Percentiles rank a stretch among this genome's conserved stretches.
These are phyloP conservation scores for Blastobasis adustella DNA, from an alignment of 2,888 invertebrate genomes.

Conservation along the genomic window DNA sequence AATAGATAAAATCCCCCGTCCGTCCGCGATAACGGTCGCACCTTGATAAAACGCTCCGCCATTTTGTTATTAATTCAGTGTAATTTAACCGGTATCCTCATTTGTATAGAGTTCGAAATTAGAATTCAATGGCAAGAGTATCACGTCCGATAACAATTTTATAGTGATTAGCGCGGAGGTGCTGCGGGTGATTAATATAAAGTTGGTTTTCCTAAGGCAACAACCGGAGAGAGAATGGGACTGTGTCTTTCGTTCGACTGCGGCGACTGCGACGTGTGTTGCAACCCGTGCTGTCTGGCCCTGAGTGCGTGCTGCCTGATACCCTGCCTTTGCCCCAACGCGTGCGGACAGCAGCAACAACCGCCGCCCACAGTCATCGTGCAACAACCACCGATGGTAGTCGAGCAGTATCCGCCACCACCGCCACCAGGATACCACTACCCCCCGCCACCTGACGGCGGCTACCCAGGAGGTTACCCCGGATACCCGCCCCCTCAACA, in stretches of 20 bases:
- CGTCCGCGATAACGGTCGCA: constrained; percentile 26
- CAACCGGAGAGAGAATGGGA: constrained; percentile 40
- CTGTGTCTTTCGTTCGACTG: constrained; percentile 60
- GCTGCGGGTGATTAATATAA: too few species aligned
- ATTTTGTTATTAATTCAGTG: constrained; percentile 20
- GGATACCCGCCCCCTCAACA: constrained; percentile 18
- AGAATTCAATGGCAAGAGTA: neutral
- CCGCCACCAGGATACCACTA: constrained; percentile 34
- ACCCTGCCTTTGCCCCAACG: constrained; percentile 63
- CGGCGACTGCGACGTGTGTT: constrained; percentile 57
- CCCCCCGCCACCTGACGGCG: constrained; percentile 34
- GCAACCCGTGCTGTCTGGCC: constrained; percentile 62
- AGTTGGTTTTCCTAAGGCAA: neutral
- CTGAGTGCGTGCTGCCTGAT: constrained; percentile 60
- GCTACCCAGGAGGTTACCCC: constrained; percentile 28
- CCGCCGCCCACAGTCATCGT: constrained; percentile 49
- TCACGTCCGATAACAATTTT: too few species aligned
- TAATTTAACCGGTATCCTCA: constrained; percentile 17
- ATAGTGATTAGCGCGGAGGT: too few species aligned
- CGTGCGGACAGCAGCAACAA: constrained; percentile 54
- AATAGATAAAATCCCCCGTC: constrained; percentile 29
- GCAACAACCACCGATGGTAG: constrained; percentile 46
- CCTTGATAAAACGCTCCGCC: constrained; percentile 25
- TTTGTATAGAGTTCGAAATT: constrained; percentile 14
- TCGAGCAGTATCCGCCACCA: constrained; percentile 36